Percentiles rank a stretch among this genome's conserved stretches.
phyloP scores from a whole-genome alignment of 2,113 vertebrate species.

The Mormoops blainvillei region DNA sequence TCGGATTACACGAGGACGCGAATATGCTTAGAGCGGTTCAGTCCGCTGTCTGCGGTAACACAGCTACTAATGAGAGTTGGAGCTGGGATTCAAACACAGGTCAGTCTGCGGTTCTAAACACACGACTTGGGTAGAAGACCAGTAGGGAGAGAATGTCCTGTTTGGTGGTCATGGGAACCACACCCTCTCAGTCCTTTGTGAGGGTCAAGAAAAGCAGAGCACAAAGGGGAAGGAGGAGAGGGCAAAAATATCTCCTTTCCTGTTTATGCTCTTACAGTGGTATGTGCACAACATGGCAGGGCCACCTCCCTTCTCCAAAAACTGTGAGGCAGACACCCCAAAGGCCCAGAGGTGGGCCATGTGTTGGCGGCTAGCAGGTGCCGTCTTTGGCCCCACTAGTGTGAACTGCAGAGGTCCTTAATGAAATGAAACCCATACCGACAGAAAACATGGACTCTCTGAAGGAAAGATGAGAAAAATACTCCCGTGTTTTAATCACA shows the following conservation, averaged over 20 bases:
- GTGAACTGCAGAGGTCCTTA: not conserved
- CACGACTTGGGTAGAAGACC: not conserved
- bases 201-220: not conserved
- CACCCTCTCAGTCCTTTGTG: not conserved
- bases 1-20: not conserved
- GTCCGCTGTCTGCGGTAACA: not conserved
- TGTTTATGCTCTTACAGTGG: accelerated
- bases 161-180: too few relatives aligned
- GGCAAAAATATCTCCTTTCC: not conserved
- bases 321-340: not conserved
- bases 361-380: not conserved
- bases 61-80: not conserved
- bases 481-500: not conserved
- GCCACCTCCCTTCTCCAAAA: not conserved
- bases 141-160: not conserved
- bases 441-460: not conserved
- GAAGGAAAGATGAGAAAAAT: not conserved
- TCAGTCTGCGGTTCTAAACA: not conserved
- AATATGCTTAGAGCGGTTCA: not conserved
- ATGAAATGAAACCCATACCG: not conserved
- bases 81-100: not conserved
- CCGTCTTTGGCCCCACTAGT: not conserved
- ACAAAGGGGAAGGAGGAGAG: not conserved
- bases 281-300: accelerated
- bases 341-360: accelerated